phyloP scores from a whole-genome alignment of 1,140 invertebrate genomes.

The Archivesica marissinica region DNA sequence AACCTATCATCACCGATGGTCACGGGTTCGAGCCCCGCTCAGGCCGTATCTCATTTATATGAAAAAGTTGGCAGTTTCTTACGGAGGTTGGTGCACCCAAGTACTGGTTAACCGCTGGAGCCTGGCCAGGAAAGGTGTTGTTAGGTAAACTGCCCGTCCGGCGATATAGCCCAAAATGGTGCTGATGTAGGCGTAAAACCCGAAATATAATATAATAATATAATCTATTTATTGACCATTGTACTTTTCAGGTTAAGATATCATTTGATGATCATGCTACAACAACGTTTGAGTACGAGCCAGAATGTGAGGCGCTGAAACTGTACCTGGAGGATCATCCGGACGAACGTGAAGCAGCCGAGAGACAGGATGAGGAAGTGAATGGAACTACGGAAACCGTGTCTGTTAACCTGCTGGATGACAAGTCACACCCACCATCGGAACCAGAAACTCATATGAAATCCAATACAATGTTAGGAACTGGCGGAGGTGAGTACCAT shows the following conservation, averaged over 20 bases:
- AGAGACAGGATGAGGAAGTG: conserved; percentile 56
- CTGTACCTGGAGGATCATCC: conserved; percentile 70
- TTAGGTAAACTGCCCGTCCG: too few relatives aligned
- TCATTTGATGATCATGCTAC: conserved; percentile 65
- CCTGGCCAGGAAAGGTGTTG: too few relatives aligned
- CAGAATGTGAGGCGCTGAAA: conserved; percentile 66
- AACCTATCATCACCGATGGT: too few relatives aligned
- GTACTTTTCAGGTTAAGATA: conserved; percentile 71
- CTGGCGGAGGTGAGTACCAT: conserved; percentile 8
- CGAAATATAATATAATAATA: too few relatives aligned
- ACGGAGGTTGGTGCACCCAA: too few relatives aligned
- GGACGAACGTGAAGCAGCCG: conserved; percentile 64
- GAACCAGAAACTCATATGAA: conserved; percentile 59
- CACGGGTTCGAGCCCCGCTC: too few relatives aligned
- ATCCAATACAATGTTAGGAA: conserved; percentile 63
- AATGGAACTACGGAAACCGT: conserved; percentile 19
- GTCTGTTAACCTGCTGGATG: conserved; percentile 53
- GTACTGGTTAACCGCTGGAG: too few relatives aligned
- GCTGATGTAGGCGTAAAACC: too few relatives aligned
- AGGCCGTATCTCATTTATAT: too few relatives aligned
- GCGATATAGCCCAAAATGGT: too few relatives aligned
- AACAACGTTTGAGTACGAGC: conserved; percentile 72
- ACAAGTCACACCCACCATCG: conserved; percentile 36
- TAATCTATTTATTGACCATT: too few relatives aligned
- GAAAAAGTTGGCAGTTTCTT: too few relatives aligned